Evolutionary conservation across 2,113 vertebrate species (phyloP).

Genomic region (Eulemur macaco): DNA sequence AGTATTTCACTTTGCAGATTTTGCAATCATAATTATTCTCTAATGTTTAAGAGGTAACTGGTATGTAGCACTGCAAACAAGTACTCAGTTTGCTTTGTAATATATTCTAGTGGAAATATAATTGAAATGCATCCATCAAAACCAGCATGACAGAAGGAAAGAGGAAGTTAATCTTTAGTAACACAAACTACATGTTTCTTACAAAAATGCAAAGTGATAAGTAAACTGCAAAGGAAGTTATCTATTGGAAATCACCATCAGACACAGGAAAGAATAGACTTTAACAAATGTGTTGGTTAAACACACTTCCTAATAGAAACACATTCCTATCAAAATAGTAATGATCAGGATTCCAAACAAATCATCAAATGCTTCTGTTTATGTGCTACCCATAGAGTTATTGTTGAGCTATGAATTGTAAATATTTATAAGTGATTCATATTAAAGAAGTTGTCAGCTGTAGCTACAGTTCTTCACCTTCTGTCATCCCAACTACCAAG

Average conservation of each 20-base stretch:
- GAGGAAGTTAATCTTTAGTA: background rate
- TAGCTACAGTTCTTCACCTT: constrained; percentile 82
- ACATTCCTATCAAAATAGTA: constrained; percentile 60
- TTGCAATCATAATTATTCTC: background rate
- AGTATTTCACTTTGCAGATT: constrained; percentile 40
- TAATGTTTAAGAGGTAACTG: constrained; percentile 62
- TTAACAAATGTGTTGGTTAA: background rate
- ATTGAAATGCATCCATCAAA: constrained; percentile 14
- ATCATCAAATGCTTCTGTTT: constrained; percentile 77
- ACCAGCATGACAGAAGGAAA: background rate
- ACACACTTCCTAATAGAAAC: background rate
- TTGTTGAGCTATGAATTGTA: constrained; percentile 83
- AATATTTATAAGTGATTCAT: constrained; percentile 87
- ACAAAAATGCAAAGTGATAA: background rate
- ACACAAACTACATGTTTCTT: background rate
- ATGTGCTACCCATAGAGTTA: constrained; percentile 74
- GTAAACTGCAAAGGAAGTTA: constrained; percentile 60
- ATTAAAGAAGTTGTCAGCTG: constrained; percentile 85
- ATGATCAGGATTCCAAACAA: constrained; percentile 74
- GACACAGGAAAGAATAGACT: background rate
- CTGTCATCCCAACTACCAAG: constrained; percentile 84
- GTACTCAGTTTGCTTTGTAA: background rate
- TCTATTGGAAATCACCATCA: constrained; percentile 64
- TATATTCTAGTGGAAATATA: background rate
- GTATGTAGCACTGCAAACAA: background rate